These are phyloP conservation scores for Aleiodes testaceus DNA, from an alignment of 2,888 invertebrate species.

Conservation along the genomic window DNA sequence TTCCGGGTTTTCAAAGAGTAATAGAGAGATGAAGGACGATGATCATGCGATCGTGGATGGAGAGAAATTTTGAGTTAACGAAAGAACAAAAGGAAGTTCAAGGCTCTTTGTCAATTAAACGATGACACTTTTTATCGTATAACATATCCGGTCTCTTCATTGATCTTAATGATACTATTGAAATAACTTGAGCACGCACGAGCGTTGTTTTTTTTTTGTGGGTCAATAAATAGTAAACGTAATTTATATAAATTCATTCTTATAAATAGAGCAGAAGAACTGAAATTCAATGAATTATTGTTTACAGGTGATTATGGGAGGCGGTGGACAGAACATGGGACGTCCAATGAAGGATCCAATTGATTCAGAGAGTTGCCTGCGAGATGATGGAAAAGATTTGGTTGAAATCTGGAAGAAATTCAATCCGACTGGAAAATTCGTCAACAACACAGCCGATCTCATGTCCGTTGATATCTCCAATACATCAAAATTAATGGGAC, in stretches of 20 bases:
- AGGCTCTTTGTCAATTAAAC: slow-evolving; percentile 52
- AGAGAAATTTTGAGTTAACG: slow-evolving; percentile 15
- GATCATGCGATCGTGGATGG: not conserved
- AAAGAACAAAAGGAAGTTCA: slow-evolving; percentile 48
- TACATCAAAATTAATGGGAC: slow-evolving; percentile 74
- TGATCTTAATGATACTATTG: slow-evolving; percentile 33
- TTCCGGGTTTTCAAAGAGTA: no score
- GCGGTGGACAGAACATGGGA: slow-evolving; percentile 75
- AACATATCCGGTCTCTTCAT: slow-evolving; percentile 49
- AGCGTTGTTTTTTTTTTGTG: not conserved
- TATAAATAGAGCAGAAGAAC: no score
- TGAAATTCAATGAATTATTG: slow-evolving; percentile 11
- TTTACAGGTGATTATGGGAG: slow-evolving; percentile 77
- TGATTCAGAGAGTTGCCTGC: slow-evolving; percentile 67
- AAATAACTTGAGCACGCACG: slow-evolving; percentile 5
- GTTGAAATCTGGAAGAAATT: slow-evolving; percentile 75
- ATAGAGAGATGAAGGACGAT: not conserved
- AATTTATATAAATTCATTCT: no score
- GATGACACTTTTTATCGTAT: slow-evolving; percentile 49
- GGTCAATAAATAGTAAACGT: slow-evolving; percentile 20
- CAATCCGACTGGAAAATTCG: slow-evolving; percentile 68
- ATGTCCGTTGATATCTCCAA: slow-evolving; percentile 69
- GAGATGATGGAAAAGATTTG: slow-evolving; percentile 76
- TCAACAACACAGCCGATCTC: slow-evolving; percentile 71
- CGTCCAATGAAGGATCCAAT: slow-evolving; percentile 58